Percentiles rank a stretch among this genome's conserved stretches.
Conservation (phyloP, 2,113 vertebrate genomes). For the Dolichotis patagonum region DNA sequence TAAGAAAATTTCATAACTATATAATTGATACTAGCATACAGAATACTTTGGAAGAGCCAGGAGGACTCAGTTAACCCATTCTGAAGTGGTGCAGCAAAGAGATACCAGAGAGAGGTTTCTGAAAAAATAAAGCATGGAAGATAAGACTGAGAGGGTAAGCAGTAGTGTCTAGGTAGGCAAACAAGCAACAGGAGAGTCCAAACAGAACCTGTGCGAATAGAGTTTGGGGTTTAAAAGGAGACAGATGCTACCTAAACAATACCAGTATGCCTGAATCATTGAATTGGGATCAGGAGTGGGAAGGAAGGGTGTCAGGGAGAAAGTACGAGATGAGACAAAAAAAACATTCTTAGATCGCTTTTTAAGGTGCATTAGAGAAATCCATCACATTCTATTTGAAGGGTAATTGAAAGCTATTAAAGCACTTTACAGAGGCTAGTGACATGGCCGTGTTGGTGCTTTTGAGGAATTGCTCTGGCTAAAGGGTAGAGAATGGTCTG, state of each 20-base stretch:
- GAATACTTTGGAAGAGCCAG: neutral
- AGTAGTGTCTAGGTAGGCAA: neutral
- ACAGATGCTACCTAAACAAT: neutral
- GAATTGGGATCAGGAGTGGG: neutral
- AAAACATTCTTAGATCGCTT: neutral
- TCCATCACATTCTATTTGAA: constrained; percentile 9
- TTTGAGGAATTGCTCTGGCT: neutral
- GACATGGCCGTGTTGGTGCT: neutral
- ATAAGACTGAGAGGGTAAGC: neutral
- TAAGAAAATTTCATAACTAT: neutral
- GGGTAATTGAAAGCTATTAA: neutral
- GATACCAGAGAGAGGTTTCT: neutral
- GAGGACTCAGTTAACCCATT: neutral
- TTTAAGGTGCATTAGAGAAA: neutral
- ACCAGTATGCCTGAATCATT: neutral
- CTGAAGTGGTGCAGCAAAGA: neutral
- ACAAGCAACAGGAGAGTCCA: neutral
- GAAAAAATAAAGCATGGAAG: neutral
- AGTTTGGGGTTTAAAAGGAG: neutral
- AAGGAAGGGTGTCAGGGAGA: neutral
- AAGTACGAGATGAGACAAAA: neutral
- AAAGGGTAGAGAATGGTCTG: neutral
- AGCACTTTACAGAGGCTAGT: neutral
- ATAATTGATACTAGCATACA: neutral
- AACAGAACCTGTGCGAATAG: neutral